phyloP scores from a whole-genome alignment of 2,113 vertebrate genomes.

The Pluvialis apricaria region DNA sequence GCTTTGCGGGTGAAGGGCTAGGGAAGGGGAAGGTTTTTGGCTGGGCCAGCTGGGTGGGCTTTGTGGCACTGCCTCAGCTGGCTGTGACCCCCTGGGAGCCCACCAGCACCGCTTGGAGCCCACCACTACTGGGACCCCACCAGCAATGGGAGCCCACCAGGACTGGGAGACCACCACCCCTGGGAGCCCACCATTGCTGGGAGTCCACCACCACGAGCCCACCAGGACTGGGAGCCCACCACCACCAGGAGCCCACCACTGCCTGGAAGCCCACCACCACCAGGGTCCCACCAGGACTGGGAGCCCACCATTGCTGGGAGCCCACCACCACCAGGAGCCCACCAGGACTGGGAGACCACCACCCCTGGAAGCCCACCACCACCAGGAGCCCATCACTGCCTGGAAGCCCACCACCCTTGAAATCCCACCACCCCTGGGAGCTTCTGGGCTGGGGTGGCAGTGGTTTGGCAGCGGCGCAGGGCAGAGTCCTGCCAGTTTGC shows the following conservation, averaged over 20 bases:
- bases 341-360: background rate
- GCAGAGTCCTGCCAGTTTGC: background rate
- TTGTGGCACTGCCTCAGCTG: background rate
- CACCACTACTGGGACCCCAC: background rate
- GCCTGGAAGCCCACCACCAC: background rate
- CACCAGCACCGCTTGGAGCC: background rate
- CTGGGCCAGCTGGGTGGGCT: background rate
- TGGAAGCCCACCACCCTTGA: background rate
- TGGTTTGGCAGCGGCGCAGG: background rate
- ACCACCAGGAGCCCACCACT: background rate
- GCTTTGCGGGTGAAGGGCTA: background rate
- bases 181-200: background rate
- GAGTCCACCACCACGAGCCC: background rate
- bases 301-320: too few relatives aligned
- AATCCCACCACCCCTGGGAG: too few relatives aligned
- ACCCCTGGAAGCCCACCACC: background rate
- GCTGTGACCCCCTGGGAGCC: background rate
- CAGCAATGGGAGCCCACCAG: background rate
- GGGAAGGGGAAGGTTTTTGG: background rate
- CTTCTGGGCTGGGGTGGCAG: background rate
- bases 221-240: background rate
- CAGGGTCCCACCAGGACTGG: too few relatives aligned
- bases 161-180: background rate
- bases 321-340: background rate
- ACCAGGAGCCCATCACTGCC: background rate